These are phyloP conservation scores for Ceryle rudis DNA, from an alignment of 2,797 vertebrate genomes.

Conservation along the genomic window DNA sequence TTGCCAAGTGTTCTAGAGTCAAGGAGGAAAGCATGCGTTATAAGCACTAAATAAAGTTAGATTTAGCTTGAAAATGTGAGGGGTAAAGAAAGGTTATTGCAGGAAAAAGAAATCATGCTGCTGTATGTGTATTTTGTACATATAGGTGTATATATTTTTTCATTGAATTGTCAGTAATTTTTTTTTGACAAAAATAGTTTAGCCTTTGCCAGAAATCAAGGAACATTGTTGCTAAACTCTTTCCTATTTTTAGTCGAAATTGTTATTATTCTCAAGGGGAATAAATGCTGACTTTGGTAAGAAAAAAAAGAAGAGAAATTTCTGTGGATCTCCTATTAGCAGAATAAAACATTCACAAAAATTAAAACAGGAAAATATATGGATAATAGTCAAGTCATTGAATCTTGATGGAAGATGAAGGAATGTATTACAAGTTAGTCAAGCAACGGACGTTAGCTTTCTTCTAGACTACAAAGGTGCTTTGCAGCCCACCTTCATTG, in stretches of 20 bases:
- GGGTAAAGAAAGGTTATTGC: neutral
- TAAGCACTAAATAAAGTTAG: neutral
- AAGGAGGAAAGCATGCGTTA: fast-evolving
- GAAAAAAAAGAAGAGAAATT: neutral
- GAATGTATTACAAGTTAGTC: neutral
- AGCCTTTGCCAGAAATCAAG: neutral
- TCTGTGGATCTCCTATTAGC: neutral
- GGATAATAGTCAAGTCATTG: neutral
- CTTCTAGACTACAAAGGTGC: neutral
- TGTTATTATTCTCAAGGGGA: neutral
- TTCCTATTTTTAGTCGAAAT: neutral
- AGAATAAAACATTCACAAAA: neutral
- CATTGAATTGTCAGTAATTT: neutral
- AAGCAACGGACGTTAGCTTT: neutral
- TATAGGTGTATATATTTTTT: neutral
- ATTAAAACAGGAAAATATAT: neutral
- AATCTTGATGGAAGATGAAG: neutral
- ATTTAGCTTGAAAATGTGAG: neutral
- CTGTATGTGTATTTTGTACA: neutral
- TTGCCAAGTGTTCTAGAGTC: neutral
- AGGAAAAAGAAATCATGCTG: neutral
- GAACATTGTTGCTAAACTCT: neutral
- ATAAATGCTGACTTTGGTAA: neutral
- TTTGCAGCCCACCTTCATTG: neutral
- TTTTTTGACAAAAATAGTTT: neutral